Evolutionary conservation across 2,113 vertebrate species (phyloP).

Genomic region (Phyllostomus discolor): DNA sequence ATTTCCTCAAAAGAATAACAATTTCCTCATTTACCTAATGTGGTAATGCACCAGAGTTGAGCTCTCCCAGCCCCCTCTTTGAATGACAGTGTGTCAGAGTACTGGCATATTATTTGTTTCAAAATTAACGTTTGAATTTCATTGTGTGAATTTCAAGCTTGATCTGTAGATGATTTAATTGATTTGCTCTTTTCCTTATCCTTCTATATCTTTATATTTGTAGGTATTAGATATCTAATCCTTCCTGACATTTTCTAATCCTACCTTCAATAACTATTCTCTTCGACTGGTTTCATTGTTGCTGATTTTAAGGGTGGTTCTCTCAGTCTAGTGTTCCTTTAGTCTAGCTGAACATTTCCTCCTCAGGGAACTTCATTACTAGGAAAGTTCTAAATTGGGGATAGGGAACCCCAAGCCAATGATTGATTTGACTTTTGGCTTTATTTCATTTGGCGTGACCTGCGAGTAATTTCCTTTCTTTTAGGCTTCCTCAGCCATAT

Average conservation of each 20-base stretch:
- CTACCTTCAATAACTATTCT: neutral
- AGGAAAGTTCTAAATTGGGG: constrained; percentile 56
- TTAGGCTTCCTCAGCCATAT: neutral
- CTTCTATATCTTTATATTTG: neutral
- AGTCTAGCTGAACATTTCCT: constrained; percentile 66
- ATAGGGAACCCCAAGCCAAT: constrained; percentile 52
- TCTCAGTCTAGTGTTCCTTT: constrained; percentile 42
- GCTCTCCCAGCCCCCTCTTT: neutral
- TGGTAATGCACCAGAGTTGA: neutral
- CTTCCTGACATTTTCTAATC: constrained; percentile 31
- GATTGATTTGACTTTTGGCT: constrained; percentile 60
- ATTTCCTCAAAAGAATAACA: neutral
- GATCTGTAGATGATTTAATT: neutral
- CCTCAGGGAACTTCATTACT: constrained; percentile 70
- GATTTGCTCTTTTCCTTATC: neutral
- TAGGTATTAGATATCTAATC: neutral
- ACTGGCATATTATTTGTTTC: constrained; percentile 7
- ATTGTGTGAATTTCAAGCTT: constrained; percentile 8
- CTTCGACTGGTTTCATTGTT: constrained; percentile 53
- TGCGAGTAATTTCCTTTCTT: constrained; percentile 38
- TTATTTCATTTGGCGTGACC: constrained; percentile 56
- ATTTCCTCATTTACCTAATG: neutral
- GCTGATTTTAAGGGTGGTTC: constrained; percentile 12
- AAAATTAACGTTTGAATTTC: constrained; percentile 42
- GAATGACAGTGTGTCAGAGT: neutral